These are phyloP conservation scores for Lycia hirtaria DNA, from an alignment of 2,888 invertebrate species.

Conservation along the genomic window DNA sequence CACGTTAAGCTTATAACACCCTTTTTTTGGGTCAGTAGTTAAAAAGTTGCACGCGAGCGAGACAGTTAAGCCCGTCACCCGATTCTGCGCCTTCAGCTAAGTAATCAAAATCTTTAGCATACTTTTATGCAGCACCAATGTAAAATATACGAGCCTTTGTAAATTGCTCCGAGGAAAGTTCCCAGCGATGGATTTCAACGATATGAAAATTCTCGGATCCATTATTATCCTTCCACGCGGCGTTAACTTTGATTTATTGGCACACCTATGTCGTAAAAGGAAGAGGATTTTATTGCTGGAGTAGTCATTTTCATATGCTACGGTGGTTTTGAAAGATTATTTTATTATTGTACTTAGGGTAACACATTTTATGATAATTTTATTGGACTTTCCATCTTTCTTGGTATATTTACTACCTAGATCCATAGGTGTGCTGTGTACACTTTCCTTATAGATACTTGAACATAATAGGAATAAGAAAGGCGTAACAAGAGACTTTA, in stretches of 20 bases:
- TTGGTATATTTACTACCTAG: background rate
- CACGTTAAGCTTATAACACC: too few species aligned
- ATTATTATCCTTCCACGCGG: constrained; percentile 33
- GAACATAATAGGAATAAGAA: too few species aligned
- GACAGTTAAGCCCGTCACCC: too few species aligned
- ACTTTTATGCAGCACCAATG: too few species aligned
- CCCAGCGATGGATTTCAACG: constrained; percentile 3
- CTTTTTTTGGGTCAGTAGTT: too few species aligned
- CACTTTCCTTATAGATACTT: too few species aligned
- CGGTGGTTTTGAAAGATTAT: constrained; percentile 12
- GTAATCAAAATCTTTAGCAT: too few species aligned
- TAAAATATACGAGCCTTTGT: too few species aligned
- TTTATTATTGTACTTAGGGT: constrained; percentile 2
- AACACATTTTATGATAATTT: constrained; percentile 2
- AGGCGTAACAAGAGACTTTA: too few species aligned
- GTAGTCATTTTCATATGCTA: constrained; percentile 14
- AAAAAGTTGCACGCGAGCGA: too few species aligned
- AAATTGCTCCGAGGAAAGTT: too few species aligned
- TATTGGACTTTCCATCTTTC: background rate
- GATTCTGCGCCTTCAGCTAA: too few species aligned
- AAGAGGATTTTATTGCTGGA: constrained; percentile 18
- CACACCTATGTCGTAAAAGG: constrained; percentile 24
- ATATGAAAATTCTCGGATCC: constrained; percentile 41
- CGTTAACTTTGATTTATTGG: constrained; percentile 28
- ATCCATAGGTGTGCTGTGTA: background rate